Percentiles rank a stretch among this genome's conserved stretches.
Conservation (phyloP, 1,140 invertebrate species). For the Musca vetustissima region DNA sequence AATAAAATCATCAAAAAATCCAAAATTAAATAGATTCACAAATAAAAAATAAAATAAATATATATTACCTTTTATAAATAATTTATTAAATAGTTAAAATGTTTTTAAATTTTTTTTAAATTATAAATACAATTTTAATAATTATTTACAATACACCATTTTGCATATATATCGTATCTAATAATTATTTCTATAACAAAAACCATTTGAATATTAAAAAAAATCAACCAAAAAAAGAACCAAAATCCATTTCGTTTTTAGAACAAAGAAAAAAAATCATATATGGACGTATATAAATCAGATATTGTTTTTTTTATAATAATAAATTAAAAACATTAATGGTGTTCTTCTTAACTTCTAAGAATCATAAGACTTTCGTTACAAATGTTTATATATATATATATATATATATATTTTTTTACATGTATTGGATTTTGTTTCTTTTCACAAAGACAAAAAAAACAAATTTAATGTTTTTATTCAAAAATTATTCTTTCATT, state of each 20-base stretch:
- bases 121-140: background rate
- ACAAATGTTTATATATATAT: slow-evolving; percentile 31
- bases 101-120: too few species aligned
- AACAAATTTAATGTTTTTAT: too few species aligned
- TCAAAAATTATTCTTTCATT: too few species aligned
- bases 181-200: background rate
- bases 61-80: background rate
- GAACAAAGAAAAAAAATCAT: too few species aligned
- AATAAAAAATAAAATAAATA: too few species aligned
- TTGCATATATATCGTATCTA: background rate
- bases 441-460: too few species aligned
- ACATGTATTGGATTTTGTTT: background rate
- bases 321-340: slow-evolving; percentile 6
- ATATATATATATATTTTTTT: background rate
- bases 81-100: slow-evolving; percentile 22
- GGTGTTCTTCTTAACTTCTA: slow-evolving; percentile 23
- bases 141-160: slow-evolving; percentile 8
- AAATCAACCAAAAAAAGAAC: background rate
- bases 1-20: too few species aligned
- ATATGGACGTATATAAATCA: background rate
- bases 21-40: too few species aligned
- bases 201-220: background rate
- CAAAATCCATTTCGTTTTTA: background rate
- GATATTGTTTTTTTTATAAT: background rate
- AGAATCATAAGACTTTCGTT: slow-evolving; percentile 52